These are phyloP conservation scores for Lepus townsendii DNA, from an alignment of 2,797 vertebrate species.

Conservation along the genomic window DNA sequence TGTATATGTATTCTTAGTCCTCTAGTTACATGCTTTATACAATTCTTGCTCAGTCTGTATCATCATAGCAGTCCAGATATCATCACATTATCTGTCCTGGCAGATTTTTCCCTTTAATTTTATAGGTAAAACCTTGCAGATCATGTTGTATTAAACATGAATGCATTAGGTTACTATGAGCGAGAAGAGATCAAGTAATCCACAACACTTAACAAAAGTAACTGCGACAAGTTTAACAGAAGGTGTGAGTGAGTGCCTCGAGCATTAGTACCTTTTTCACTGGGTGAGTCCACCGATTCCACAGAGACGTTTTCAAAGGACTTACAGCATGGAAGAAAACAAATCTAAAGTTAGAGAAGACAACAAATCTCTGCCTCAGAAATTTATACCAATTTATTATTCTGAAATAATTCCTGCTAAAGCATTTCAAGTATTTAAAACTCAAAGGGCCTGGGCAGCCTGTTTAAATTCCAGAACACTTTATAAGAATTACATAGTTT, in stretches of 20 bases:
- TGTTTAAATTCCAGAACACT: constrained; percentile 75
- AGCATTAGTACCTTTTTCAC: constrained; percentile 94
- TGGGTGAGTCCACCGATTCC: constrained; percentile 94
- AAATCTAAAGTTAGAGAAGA: constrained; percentile 77
- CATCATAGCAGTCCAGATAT: not conserved
- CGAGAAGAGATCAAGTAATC: constrained; percentile 39
- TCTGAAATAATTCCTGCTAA: constrained; percentile 69
- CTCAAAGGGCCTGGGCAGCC: constrained; percentile 27
- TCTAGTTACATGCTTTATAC: constrained; percentile 35
- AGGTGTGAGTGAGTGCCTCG: constrained; percentile 86
- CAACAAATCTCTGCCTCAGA: constrained; percentile 44
- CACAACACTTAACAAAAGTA: constrained; percentile 29
- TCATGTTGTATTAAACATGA: constrained; percentile 58
- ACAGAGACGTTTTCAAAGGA: constrained; percentile 96
- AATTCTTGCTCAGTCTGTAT: constrained; percentile 39
- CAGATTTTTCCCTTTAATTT: constrained; percentile 2
- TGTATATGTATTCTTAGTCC: constrained; percentile 44
- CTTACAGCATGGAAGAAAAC: constrained; percentile 88
- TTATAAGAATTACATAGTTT: constrained; percentile 61
- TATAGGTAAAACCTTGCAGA: constrained; percentile 8
- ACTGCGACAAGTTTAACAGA: constrained; percentile 29
- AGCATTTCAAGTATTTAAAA: constrained; percentile 74
- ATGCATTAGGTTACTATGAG: not conserved
- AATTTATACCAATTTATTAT: constrained; percentile 27
- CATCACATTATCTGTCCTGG: not conserved